Conservation (phyloP, 2,888 invertebrate genomes). For the Pachydiplax longipennis region DNA sequence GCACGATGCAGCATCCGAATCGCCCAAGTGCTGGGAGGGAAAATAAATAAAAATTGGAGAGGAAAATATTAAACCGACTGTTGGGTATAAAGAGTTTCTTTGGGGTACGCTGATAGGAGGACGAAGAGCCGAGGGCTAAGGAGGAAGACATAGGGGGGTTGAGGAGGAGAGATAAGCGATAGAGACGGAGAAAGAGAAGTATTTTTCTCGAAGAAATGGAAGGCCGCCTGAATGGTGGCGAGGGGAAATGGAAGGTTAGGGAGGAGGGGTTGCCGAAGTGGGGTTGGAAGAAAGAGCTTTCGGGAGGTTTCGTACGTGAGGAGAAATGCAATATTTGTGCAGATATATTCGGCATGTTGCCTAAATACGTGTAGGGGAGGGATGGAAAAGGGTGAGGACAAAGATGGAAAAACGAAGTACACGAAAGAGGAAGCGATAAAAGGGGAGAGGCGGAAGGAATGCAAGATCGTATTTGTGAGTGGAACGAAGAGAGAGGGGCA, state of each 20-base stretch:
- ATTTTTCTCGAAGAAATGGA: conserved; percentile 21
- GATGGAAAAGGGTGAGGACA: neutral
- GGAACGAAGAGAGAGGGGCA: neutral
- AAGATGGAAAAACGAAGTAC: neutral
- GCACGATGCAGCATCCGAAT: neutral
- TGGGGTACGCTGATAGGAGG: conserved; percentile 9
- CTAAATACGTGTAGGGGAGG: conserved; percentile 11
- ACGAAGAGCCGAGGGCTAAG: neutral
- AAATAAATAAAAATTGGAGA: neutral
- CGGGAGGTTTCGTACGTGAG: conserved; percentile 32
- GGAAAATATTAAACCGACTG: conserved; percentile 19
- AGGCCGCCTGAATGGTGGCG: conserved; percentile 10
- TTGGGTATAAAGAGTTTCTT: conserved; percentile 15
- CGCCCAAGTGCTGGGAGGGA: neutral
- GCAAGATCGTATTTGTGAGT: neutral
- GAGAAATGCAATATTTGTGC: conserved; percentile 38
- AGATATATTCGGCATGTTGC: conserved; percentile 39
- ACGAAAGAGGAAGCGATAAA: neutral
- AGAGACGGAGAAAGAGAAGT: neutral
- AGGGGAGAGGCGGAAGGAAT: neutral
- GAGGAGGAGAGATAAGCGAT: neutral
- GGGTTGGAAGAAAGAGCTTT: conserved; percentile 29
- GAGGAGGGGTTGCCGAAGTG: conserved; percentile 5
- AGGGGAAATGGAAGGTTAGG: neutral
- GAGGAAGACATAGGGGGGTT: neutral